Conservation (phyloP, 2,797 vertebrate genomes). For the Hipposideros larvatus region DNA sequence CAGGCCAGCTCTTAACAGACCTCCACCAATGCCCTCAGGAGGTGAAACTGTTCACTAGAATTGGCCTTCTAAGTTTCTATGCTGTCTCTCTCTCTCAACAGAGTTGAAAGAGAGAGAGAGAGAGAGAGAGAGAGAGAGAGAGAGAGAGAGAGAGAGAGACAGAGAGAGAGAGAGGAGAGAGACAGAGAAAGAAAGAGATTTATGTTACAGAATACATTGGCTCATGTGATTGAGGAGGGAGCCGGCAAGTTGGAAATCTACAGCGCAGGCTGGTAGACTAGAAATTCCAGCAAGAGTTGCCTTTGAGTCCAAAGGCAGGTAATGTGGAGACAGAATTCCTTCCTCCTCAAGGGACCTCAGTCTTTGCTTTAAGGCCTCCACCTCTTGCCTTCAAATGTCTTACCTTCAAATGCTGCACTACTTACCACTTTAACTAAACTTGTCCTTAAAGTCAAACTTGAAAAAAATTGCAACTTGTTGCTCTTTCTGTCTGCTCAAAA, state of each 20-base stretch:
- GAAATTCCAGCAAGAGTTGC: background rate
- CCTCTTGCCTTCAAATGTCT: background rate
- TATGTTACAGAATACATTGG: background rate
- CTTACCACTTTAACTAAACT: conserved; percentile 57
- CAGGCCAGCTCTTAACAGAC: background rate
- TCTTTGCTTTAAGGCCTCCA: background rate
- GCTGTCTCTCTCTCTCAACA: no score
- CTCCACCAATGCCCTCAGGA: background rate
- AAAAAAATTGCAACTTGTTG: background rate
- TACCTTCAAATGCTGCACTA: background rate
- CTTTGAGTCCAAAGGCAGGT: background rate
- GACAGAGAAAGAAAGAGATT: background rate
- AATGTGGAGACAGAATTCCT: background rate
- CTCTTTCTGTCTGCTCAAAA: background rate
- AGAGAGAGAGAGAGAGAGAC: background rate
- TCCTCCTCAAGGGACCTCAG: background rate
- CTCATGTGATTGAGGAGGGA: background rate
- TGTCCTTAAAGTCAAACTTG: conserved; percentile 2
- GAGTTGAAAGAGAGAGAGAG: no score
- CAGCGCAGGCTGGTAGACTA: background rate
- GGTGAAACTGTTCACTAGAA: background rate
- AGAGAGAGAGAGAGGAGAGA: no score
- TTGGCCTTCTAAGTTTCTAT: background rate
- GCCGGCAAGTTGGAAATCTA: background rate
- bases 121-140: no score